Percentiles rank a stretch among this genome's conserved stretches.
Evolutionary conservation across 2,113 vertebrate species (phyloP).

Genomic region (Carlito syrichta): DNA sequence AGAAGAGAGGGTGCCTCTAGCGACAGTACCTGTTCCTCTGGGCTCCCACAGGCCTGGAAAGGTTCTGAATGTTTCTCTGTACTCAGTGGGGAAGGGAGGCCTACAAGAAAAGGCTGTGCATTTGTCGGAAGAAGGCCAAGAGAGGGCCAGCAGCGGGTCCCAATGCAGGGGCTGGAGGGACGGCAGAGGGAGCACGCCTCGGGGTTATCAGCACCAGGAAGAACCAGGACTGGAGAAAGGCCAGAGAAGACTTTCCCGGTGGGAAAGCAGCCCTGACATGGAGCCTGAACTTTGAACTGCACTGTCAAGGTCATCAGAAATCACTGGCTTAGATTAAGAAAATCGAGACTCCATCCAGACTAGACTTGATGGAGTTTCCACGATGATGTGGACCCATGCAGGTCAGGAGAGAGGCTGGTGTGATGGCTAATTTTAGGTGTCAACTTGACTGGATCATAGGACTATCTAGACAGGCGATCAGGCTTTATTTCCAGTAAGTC

Average conservation of each 20-base stretch:
- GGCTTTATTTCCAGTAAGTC: not conserved
- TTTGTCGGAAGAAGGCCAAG: not conserved
- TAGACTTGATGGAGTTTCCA: not conserved
- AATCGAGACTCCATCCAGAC: not conserved
- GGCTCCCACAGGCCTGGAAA: not conserved
- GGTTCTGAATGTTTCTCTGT: not conserved
- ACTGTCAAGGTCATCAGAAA: not conserved
- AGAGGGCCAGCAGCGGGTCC: not conserved
- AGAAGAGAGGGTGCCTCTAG: no score
- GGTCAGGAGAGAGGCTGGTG: not conserved
- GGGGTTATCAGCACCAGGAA: accelerated
- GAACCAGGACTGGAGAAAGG: not conserved
- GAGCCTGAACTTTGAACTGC: not conserved
- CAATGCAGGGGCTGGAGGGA: not conserved
- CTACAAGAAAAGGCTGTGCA: not conserved
- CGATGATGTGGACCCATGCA: not conserved
- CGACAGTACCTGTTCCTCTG: not conserved
- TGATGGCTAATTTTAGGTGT: no score
- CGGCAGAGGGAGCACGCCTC: no score
- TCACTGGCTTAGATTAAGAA: not conserved
- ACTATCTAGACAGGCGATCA: not conserved
- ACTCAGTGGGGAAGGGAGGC: not conserved
- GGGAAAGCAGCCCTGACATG: not conserved
- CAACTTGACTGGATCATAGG: not conserved
- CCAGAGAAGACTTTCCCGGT: no score